A percentile compares a stretch with the other conserved stretches of the same genome.
Conservation (phyloP, 2,113 vertebrate species). For the Toxostoma redivivum region DNA sequence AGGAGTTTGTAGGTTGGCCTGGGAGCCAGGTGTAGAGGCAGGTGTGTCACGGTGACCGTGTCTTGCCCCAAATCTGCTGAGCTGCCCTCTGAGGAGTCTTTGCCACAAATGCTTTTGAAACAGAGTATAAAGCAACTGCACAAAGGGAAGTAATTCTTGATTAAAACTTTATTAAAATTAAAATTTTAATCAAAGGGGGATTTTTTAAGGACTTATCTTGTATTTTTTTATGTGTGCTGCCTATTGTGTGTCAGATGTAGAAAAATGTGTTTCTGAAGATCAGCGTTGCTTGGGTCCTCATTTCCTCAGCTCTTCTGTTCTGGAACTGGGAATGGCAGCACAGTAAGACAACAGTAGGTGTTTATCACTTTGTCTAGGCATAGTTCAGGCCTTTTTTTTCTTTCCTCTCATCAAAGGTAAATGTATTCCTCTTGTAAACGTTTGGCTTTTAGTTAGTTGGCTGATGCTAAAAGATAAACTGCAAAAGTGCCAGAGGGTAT, state of each 20-base stretch:
- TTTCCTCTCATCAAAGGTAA: not conserved
- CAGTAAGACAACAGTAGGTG: not conserved
- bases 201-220: not conserved
- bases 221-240: not conserved
- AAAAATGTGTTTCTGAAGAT: not conserved
- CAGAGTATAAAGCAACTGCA: not conserved
- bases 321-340: not conserved
- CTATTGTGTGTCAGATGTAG: not conserved
- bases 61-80: not conserved
- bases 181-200: not conserved
- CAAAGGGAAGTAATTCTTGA: not conserved
- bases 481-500: not conserved
- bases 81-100: not conserved
- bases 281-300: not conserved
- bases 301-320: not conserved
- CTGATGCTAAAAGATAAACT: not conserved
- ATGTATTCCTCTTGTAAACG: not conserved
- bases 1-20: not conserved
- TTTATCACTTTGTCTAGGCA: not conserved
- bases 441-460: not conserved
- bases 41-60: accelerated
- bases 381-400: not conserved
- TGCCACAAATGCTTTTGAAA: not conserved
- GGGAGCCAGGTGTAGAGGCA: not conserved
- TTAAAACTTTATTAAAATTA: not conserved